Conservation (phyloP, 2,888 invertebrate genomes). For the Drosophila phalerata region DNA sequence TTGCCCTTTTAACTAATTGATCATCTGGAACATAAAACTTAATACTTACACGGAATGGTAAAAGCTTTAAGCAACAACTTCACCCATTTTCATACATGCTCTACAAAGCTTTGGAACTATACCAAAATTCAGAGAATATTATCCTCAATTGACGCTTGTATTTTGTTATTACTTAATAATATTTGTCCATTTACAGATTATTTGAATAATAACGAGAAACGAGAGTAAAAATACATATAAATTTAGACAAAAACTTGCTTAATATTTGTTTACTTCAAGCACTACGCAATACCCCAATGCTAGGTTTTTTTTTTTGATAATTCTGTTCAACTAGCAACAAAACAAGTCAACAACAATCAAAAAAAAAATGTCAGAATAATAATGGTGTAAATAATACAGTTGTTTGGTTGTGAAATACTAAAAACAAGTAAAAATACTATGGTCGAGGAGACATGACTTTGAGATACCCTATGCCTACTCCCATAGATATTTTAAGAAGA, state of each 20-base stretch:
- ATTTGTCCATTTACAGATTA: not conserved
- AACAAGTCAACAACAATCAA: slow-evolving; percentile 10
- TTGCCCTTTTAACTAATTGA: too few species aligned
- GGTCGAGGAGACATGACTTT: not conserved
- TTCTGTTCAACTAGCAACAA: slow-evolving; percentile 2
- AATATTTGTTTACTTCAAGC: not conserved
- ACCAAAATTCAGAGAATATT: not conserved
- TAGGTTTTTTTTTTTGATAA: slow-evolving; percentile 9
- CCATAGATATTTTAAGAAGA: not conserved
- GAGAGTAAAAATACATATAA: not conserved
- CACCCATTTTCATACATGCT: too few species aligned
- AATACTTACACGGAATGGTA: too few species aligned
- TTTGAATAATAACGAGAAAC: not conserved
- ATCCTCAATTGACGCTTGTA: not conserved
- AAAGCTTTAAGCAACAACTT: too few species aligned
- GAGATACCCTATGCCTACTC: not conserved
- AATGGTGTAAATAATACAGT: not conserved
- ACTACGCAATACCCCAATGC: slow-evolving; percentile 8
- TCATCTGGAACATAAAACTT: too few species aligned
- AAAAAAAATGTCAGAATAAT: not conserved
- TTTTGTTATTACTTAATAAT: not conserved
- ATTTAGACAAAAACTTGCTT: not conserved
- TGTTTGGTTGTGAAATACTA: not conserved
- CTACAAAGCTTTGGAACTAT: too few species aligned
- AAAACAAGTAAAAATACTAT: not conserved